Evolutionary conservation across 1,140 invertebrate species (phyloP).

Genomic region (Drosophila nigromelanica): DNA sequence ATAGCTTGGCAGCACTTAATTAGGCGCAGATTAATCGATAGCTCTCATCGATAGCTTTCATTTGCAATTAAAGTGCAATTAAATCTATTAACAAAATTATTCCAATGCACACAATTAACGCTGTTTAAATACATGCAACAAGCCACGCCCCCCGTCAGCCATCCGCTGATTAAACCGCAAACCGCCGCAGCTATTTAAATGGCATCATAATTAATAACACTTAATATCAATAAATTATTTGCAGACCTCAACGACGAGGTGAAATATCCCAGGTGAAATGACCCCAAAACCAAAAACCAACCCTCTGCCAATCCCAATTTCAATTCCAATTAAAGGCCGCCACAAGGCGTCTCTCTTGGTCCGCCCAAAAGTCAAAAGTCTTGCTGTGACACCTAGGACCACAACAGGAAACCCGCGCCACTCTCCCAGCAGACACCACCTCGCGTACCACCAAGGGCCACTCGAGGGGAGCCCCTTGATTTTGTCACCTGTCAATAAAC

Average conservation of each 20-base stretch:
- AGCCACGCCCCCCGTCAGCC: background rate
- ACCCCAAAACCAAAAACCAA: too few species aligned
- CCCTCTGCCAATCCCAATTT: conserved; percentile 5
- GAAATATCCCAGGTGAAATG: too few species aligned
- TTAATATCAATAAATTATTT: conserved; percentile 76
- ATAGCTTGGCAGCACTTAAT: background rate
- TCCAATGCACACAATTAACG: background rate
- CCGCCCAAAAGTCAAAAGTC: too few species aligned
- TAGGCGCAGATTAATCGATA: background rate
- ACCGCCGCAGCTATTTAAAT: conserved; percentile 33
- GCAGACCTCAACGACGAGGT: conserved; percentile 33
- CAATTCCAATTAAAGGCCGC: background rate
- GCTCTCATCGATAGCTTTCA: background rate
- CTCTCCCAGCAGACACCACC: background rate
- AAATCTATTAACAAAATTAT: background rate
- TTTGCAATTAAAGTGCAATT: conserved; percentile 1
- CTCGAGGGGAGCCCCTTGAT: background rate
- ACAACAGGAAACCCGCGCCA: background rate
- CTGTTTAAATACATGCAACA: background rate
- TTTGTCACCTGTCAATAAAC: conserved; percentile 49
- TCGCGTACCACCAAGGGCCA: too few species aligned
- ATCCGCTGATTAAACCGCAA: background rate
- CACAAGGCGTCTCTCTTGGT: too few species aligned
- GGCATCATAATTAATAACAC: conserved; percentile 74
- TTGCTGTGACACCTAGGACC: background rate